Evolutionary conservation across 2,113 vertebrate species (phyloP).

Genomic region (Pongo pygmaeus): DNA sequence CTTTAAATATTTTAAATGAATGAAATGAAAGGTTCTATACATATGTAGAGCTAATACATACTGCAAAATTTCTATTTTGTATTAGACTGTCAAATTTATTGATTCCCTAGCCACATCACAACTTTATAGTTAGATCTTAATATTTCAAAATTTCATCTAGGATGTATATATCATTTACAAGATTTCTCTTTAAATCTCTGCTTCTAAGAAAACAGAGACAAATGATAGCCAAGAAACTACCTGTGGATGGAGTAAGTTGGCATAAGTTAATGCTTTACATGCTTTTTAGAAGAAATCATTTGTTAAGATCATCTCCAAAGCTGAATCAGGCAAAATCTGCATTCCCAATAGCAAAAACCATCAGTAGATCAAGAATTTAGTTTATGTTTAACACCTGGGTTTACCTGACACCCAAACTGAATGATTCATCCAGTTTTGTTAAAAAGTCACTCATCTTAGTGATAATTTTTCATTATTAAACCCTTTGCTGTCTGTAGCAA

Average conservation of each 20-base stretch:
- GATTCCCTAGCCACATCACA: neutral
- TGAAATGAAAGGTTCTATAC: neutral
- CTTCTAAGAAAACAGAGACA: neutral
- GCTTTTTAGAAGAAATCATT: neutral
- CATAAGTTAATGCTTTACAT: neutral
- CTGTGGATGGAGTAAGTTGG: neutral
- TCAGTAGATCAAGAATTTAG: neutral
- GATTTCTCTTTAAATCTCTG: neutral
- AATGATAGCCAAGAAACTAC: neutral
- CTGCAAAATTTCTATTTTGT: neutral
- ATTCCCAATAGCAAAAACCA: neutral
- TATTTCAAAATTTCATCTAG: neutral
- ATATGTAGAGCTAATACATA: neutral
- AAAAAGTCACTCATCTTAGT: neutral
- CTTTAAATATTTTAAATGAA: neutral
- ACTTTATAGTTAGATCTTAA: neutral
- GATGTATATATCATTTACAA: neutral
- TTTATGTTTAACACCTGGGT: neutral
- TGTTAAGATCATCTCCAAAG: neutral
- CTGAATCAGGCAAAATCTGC: neutral
- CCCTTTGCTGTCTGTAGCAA: neutral
- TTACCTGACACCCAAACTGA: neutral
- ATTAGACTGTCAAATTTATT: neutral
- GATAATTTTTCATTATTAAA: slow-evolving; percentile 26
- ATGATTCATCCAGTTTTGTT: neutral